These are phyloP conservation scores for Pseudococcus viburni DNA, from an alignment of 2,888 invertebrate species.

Conservation along the genomic window DNA sequence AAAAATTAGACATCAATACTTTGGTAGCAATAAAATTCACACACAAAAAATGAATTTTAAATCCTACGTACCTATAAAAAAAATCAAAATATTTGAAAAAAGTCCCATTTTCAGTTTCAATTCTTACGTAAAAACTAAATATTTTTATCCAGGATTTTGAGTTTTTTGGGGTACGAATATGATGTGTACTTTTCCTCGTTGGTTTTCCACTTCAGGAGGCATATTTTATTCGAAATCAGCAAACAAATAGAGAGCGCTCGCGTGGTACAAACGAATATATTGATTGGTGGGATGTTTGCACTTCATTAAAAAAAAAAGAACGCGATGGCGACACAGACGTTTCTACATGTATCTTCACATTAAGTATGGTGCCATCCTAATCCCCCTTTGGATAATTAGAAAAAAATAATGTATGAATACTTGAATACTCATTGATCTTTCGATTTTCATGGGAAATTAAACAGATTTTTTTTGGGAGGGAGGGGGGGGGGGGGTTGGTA, in stretches of 20 bases:
- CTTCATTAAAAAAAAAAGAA: background rate
- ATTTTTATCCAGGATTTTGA: background rate
- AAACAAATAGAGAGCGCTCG: constrained; percentile 31
- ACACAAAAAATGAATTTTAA: no score
- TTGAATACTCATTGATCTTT: no score
- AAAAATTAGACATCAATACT: no score
- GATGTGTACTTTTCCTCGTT: background rate
- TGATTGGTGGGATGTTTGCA: constrained; percentile 48
- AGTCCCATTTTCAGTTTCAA: no score
- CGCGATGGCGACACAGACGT: constrained; percentile 32
- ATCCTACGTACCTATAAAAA: no score
- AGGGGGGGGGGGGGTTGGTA: no score
- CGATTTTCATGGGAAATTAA: no score
- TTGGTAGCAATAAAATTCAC: no score
- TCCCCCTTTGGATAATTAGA: background rate
- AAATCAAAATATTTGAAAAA: background rate
- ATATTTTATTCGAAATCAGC: background rate
- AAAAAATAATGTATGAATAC: no score
- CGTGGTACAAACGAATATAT: constrained; percentile 19
- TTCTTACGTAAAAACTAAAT: background rate
- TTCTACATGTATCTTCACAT: background rate
- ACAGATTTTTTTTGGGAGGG: no score
- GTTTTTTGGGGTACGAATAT: background rate
- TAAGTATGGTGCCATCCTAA: background rate
- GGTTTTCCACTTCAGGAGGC: background rate